Evolutionary conservation across 2,797 vertebrate species (phyloP), one percentile per base, ranked within the genome.

Genomic region (Protonibea diacanthus): DNA sequence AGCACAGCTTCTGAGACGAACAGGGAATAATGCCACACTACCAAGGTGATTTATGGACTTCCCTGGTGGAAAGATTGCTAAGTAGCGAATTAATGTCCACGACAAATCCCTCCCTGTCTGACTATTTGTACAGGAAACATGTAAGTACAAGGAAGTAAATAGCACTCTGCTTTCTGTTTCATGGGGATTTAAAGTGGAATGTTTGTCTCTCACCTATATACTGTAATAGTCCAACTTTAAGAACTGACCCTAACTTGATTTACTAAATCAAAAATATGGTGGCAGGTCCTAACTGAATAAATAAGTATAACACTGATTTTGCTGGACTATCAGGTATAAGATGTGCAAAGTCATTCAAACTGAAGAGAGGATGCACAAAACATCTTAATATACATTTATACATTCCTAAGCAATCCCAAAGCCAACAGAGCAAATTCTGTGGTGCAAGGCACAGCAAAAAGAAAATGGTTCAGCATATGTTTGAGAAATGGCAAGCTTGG

Each of bases 391-490:
- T 80, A 72, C 64, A 63, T 69, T 76, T 53, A 72, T 80, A 72
- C 64, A 63, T 69, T 76, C 71, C 62, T 49, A 42, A 80, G 74
- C 83, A 82, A 84, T 88, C 78, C 59, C 63, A 76, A 78, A 72
- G 71, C 71, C 64, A 79, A 67, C 71, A 76, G 71, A 74, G 64
- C 59, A 81, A 73, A 88, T 76, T 81, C 62, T 76, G 51, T 56
- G 53, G 55, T 76, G 71, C 74, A 73, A 71, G 27, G 47, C 72
- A 66, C 52, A 77, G 65, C 71, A 69, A 74, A 86, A 88, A 72
- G 18, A 60, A 85, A 87, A 82, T 45, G 70, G 47, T 75, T 78
- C 70, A 83, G 80, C 73, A 76, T 77, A 78, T 88, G 81, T 86
- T 60, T 83, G 63, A 74, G 72, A 74, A 81, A 87, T 75, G 58